phyloP scores from a whole-genome alignment of 2,113 vertebrate species.

The Cololabis saira region DNA sequence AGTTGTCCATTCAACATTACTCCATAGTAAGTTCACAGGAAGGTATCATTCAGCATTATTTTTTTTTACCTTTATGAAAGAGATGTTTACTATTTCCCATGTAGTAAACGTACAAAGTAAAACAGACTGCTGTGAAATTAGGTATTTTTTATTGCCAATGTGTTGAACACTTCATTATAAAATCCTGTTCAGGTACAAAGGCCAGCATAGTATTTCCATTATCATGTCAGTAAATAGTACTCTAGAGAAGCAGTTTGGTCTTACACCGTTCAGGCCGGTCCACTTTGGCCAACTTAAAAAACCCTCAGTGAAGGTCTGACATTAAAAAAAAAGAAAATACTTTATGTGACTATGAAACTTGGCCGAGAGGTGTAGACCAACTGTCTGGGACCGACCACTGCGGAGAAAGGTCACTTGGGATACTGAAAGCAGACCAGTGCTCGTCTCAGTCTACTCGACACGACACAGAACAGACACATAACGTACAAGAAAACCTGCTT shows the following conservation, averaged over 20 bases:
- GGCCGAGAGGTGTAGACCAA: conserved; percentile 5
- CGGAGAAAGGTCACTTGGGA: conserved; percentile 48
- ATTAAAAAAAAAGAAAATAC: neutral
- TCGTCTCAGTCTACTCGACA: conserved; percentile 32
- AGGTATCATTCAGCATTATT: too few relatives aligned
- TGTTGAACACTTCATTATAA: conserved; percentile 74
- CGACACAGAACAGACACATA: conserved; percentile 38
- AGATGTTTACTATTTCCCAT: neutral
- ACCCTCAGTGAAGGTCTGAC: conserved; percentile 20
- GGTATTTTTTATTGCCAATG: conserved; percentile 73
- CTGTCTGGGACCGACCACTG: too few relatives aligned
- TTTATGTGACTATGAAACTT: conserved; percentile 10
- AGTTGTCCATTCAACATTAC: too few relatives aligned
- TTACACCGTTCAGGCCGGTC: conserved; percentile 15
- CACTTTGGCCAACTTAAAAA: conserved; percentile 7
- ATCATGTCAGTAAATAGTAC: conserved; percentile 45
- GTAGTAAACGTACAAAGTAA: neutral
- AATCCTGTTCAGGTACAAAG: conserved; percentile 67
- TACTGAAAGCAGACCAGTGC: conserved; percentile 20
- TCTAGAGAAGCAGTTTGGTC: conserved; percentile 31
- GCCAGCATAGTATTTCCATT: conserved; percentile 55
- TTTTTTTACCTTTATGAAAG: too few relatives aligned
- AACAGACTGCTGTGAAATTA: conserved; percentile 42
- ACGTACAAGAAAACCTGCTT: conserved; percentile 33
- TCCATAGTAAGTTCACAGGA: too few relatives aligned